Percentiles rank a stretch among this genome's conserved stretches.
Conservation (phyloP, 1,140 invertebrate genomes). For the Rhyzopertha dominica region DNA sequence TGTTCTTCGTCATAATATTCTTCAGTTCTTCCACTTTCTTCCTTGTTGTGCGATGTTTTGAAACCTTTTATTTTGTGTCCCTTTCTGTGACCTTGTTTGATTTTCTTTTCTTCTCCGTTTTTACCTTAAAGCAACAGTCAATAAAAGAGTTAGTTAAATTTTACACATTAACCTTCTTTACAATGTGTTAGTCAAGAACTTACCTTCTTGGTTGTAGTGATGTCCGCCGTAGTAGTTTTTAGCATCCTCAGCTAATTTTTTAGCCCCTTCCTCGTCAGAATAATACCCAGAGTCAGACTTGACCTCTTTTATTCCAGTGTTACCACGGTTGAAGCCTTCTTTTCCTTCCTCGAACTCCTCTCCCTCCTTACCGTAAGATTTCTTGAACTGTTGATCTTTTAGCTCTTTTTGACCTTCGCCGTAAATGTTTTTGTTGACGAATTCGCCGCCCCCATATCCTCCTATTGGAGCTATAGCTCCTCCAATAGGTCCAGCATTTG, state of each 20-base stretch:
- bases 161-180: too few species aligned
- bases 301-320: slow-evolving; percentile 47
- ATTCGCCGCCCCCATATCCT: slow-evolving; percentile 49
- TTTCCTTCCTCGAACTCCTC: slow-evolving; percentile 50
- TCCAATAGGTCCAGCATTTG: slow-evolving; percentile 6
- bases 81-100: slow-evolving; percentile 57
- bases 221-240: slow-evolving; percentile 53
- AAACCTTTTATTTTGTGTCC: slow-evolving; percentile 61
- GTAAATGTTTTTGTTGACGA: slow-evolving; percentile 51
- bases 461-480: too few species aligned
- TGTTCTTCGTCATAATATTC: slow-evolving; percentile 63
- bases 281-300: slow-evolving; percentile 54
- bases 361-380: slow-evolving; percentile 50
- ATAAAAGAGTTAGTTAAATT: too few species aligned
- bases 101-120: slow-evolving; percentile 51
- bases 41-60: slow-evolving; percentile 60
- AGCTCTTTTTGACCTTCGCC: slow-evolving; percentile 52
- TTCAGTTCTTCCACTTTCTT: slow-evolving; percentile 60
- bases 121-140: slow-evolving; percentile 36
- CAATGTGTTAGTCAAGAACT: slow-evolving; percentile 4
- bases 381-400: slow-evolving; percentile 50
- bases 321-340: slow-evolving; percentile 50
- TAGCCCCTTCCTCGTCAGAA: slow-evolving; percentile 51
- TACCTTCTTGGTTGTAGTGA: slow-evolving; percentile 53
- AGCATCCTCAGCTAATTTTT: slow-evolving; percentile 53